These are phyloP conservation scores for Eudemis profundana DNA, from an alignment of 2,888 invertebrate species.

Conservation along the genomic window DNA sequence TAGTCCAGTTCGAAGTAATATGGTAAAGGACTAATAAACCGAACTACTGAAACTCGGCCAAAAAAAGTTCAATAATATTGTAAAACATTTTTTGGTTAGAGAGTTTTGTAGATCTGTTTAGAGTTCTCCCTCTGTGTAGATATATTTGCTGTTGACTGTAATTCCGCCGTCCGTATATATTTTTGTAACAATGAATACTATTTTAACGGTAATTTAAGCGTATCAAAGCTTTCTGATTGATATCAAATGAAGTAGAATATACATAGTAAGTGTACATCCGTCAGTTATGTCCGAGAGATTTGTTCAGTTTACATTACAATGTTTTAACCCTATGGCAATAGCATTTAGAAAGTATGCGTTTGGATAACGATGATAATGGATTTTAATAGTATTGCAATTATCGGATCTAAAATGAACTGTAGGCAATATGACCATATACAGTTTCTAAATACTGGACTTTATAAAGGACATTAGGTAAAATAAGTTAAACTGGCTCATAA, in stretches of 20 bases:
- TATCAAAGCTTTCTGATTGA: constrained; percentile 21
- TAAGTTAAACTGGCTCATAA: background rate
- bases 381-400: background rate
- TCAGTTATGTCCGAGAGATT: background rate
- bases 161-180: constrained; percentile 1
- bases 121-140: background rate
- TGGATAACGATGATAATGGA: background rate
- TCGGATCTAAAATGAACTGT: background rate
- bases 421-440: background rate
- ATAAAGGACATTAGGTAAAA: constrained; percentile 5
- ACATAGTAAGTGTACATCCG: background rate
- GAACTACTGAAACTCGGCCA: too few relatives aligned
- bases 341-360: background rate
- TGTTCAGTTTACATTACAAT: background rate
- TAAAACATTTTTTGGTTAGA: too few relatives aligned
- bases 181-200: constrained; percentile 8
- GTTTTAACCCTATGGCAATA: constrained; percentile 3
- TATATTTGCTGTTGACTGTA: background rate
- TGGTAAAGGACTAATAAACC: too few relatives aligned
- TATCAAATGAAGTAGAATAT: constrained; percentile 19
- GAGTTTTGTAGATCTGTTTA: too few relatives aligned
- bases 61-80: too few relatives aligned
- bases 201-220: constrained; percentile 1
- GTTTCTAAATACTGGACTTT: background rate
- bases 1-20: too few relatives aligned